Conservation (phyloP, 2,797 vertebrate species). For the Morus bassanus region DNA sequence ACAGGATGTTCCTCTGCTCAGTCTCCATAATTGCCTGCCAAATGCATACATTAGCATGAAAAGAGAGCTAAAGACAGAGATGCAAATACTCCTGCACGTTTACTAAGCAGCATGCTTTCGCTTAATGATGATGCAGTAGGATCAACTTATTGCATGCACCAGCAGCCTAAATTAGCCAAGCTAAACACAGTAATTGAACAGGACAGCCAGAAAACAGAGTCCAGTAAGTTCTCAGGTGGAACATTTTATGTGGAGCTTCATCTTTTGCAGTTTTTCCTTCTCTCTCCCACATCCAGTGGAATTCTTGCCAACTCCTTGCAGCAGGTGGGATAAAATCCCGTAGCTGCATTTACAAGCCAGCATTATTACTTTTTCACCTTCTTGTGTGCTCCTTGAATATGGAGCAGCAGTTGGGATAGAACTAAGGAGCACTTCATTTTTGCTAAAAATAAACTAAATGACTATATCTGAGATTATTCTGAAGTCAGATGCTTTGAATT, state of each 20-base stretch:
- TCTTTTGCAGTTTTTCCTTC: not conserved
- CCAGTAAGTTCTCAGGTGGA: not conserved
- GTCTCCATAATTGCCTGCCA: not conserved
- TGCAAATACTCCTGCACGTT: not conserved
- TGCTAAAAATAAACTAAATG: not conserved
- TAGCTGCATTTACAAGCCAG: not conserved
- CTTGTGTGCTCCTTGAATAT: not conserved
- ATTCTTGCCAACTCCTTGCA: not conserved
- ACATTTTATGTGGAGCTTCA: not conserved
- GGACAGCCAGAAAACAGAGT: not conserved
- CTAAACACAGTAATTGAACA: not conserved
- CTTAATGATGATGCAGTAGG: not conserved
- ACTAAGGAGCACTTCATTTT: not conserved
- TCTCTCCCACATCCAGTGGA: not conserved
- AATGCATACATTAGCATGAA: not conserved
- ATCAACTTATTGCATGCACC: not conserved
- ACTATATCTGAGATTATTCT: not conserved
- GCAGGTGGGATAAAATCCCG: not conserved
- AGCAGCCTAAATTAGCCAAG: not conserved
- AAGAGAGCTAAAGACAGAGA: not conserved
- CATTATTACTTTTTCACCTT: not conserved
- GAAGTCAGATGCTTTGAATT: not conserved
- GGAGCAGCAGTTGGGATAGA: not conserved
- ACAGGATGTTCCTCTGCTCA: not conserved
- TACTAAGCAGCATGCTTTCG: not conserved